Conservation (phyloP, 2,113 vertebrate genomes). For the Otolemur garnettii region DNA sequence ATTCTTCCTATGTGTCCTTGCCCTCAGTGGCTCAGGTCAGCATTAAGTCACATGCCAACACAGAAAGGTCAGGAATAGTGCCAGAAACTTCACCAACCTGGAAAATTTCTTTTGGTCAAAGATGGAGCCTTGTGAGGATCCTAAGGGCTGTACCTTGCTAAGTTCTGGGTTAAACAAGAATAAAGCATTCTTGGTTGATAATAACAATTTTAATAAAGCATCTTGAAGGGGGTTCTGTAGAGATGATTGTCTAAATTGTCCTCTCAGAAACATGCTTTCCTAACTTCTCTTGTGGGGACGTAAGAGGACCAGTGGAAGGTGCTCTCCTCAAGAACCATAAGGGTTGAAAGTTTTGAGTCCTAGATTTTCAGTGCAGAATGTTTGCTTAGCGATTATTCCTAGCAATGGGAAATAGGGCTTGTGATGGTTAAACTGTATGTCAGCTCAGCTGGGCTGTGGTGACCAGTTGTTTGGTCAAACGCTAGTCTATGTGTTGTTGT, state of each 20-base stretch:
- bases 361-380: not conserved
- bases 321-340: not conserved
- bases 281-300: not conserved
- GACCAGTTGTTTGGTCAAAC: not conserved
- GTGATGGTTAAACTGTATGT: not conserved
- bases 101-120: not conserved
- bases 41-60: not conserved
- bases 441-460: not conserved
- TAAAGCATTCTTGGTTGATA: not conserved
- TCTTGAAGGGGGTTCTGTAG: not conserved
- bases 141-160: not conserved
- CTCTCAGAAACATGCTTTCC: not conserved
- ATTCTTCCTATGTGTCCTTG: not conserved
- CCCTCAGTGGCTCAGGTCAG: not conserved
- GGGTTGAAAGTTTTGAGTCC: not conserved
- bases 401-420: not conserved
- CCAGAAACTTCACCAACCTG: not conserved
- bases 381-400: not conserved
- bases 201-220: not conserved
- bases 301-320: fast-evolving
- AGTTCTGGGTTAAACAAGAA: not conserved
- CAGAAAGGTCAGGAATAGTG: not conserved
- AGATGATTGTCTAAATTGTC: not conserved
- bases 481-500: not conserved
- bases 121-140: not conserved